Conservation (phyloP, 1,140 invertebrate genomes). For the Aphelinus atriplicis region DNA sequence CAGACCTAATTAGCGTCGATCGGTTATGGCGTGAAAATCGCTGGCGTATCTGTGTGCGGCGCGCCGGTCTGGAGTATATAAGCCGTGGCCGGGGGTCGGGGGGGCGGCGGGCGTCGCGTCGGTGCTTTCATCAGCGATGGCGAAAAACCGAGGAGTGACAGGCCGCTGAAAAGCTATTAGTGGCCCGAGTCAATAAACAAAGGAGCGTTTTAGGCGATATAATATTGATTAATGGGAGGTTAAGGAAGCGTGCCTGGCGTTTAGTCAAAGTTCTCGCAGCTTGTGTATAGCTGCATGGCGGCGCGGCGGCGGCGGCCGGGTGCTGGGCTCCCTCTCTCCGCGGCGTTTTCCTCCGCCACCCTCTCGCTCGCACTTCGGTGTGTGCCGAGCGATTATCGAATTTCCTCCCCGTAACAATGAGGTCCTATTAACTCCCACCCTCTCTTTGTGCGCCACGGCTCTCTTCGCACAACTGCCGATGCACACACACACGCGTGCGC, state of each 20-base stretch:
- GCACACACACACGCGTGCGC: slow-evolving; percentile 43
- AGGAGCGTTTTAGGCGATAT: slow-evolving; percentile 66
- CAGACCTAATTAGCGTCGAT: slow-evolving; percentile 13
- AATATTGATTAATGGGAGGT: slow-evolving; percentile 69
- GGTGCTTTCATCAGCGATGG: slow-evolving; percentile 1
- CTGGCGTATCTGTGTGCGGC: background rate
- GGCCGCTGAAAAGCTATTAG: slow-evolving; percentile 64
- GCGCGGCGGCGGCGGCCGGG: slow-evolving; percentile 4
- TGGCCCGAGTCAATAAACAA: slow-evolving; percentile 65
- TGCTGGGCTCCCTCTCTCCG: slow-evolving; percentile 32
- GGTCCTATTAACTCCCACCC: slow-evolving; percentile 67
- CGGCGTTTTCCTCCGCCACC: slow-evolving; percentile 37
- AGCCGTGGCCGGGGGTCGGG: too few species aligned
- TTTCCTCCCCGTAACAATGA: slow-evolving; percentile 67
- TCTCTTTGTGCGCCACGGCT: slow-evolving; percentile 39
- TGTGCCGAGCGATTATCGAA: slow-evolving; percentile 67
- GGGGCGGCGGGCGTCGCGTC: background rate
- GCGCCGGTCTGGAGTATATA: too few species aligned
- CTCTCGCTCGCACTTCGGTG: slow-evolving; percentile 54
- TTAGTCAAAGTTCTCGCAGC: slow-evolving; percentile 66
- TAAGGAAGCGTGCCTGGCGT: slow-evolving; percentile 66
- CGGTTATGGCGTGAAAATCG: slow-evolving; percentile 4
- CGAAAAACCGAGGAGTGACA: slow-evolving; percentile 45
- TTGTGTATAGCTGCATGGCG: slow-evolving; percentile 21
- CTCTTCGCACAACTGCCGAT: slow-evolving; percentile 51